These are phyloP conservation scores for Trachelus iudaicus DNA, from an alignment of 2,888 invertebrate species.

Conservation along the genomic window DNA sequence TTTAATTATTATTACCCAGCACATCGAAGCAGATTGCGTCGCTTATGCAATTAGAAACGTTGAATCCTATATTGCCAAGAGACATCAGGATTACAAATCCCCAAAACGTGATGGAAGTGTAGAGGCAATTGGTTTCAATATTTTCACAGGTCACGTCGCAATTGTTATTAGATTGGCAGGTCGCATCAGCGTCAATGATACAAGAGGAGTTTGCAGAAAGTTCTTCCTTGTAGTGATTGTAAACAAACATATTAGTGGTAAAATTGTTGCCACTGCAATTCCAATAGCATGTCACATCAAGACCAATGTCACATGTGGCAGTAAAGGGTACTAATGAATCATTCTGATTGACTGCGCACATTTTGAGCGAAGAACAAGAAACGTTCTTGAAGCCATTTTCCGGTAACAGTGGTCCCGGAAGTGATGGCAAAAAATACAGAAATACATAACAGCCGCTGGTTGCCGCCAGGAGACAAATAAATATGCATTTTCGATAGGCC, in stretches of 20 bases:
- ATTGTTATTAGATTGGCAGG: constrained; percentile 22
- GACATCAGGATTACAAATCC: constrained; percentile 78
- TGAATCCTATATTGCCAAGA: constrained; percentile 82
- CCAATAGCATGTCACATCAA: constrained; percentile 41
- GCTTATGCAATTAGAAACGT: constrained; percentile 86
- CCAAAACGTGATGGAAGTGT: constrained; percentile 77
- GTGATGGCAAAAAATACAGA: constrained; percentile 75
- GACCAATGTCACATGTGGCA: constrained; percentile 5
- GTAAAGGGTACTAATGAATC: neutral
- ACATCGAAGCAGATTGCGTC: constrained; percentile 93
- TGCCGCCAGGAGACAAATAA: constrained; percentile 73
- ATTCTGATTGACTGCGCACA: neutral
- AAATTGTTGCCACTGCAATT: constrained; percentile 38
- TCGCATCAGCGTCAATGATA: constrained; percentile 24
- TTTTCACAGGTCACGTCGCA: constrained; percentile 44
- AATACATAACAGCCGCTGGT: constrained; percentile 78
- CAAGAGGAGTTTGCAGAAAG: constrained; percentile 36
- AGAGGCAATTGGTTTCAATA: constrained; percentile 63
- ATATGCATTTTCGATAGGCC: constrained; percentile 77
- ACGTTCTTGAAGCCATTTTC: constrained; percentile 36
- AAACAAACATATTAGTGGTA: constrained; percentile 31
- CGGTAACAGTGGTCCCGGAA: constrained; percentile 36
- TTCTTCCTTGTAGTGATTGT: constrained; percentile 18
- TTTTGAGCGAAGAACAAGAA: constrained; percentile 26
- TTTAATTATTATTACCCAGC: constrained; percentile 69